phyloP scores from a whole-genome alignment of 2,888 invertebrate genomes.

The Acronicta psi region DNA sequence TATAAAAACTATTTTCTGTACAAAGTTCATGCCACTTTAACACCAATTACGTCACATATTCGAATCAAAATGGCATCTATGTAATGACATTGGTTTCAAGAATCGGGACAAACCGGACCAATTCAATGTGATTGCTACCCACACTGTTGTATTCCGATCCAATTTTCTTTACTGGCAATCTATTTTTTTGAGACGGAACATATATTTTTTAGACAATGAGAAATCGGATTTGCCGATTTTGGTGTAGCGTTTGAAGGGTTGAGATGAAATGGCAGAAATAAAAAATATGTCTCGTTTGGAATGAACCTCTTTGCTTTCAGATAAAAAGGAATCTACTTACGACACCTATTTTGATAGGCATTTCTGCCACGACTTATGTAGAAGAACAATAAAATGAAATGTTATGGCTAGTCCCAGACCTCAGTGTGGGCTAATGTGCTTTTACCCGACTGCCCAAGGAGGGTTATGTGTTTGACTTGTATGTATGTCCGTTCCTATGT shows the following conservation, averaged over 20 bases:
- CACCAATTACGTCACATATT: slow-evolving; percentile 46
- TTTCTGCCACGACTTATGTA: too few species aligned
- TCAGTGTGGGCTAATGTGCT: too few species aligned
- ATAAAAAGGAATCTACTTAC: too few species aligned
- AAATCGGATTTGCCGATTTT: slow-evolving; percentile 32
- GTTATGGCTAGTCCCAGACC: too few species aligned
- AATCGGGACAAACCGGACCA: slow-evolving; percentile 41
- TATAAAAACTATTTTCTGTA: slow-evolving; percentile 21
- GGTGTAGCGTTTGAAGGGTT: slow-evolving; percentile 3
- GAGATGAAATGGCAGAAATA: not conserved
- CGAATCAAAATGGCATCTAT: slow-evolving; percentile 45
- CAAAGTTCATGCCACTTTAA: slow-evolving; percentile 25
- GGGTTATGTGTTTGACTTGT: too few species aligned
- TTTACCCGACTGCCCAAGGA: too few species aligned
- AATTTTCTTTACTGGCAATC: slow-evolving; percentile 56
- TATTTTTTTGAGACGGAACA: slow-evolving; percentile 46
- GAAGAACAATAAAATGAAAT: too few species aligned
- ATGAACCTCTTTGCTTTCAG: too few species aligned
- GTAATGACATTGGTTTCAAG: slow-evolving; percentile 52
- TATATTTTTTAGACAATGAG: slow-evolving; percentile 51
- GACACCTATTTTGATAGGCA: too few species aligned
- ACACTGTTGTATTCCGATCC: slow-evolving; percentile 56
- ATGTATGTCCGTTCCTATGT: too few species aligned
- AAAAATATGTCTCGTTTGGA: not conserved
- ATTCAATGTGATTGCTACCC: slow-evolving; percentile 54